Base-by-base conservation (phyloP, 2,113 vertebrate genomes). In the Hippocampus mohnikei region DNA sequence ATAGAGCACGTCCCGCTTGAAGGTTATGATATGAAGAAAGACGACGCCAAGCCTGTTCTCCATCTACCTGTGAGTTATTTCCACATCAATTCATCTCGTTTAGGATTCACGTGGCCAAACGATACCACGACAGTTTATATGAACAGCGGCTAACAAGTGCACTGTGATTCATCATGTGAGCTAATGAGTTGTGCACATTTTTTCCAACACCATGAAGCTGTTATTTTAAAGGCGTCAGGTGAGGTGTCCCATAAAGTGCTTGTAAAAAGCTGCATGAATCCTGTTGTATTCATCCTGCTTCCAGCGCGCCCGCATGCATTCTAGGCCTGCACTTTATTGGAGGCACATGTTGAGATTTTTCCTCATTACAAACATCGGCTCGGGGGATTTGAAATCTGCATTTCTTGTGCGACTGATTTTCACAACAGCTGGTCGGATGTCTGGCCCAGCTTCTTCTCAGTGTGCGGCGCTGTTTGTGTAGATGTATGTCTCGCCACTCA, bases 1-100 rank as follows among this genome's bases (percentile, higher is more conserved):
- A 96, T 98, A 33, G 95, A 96, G 55, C 92, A 92, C 8, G 71
- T 98, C 42, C 95, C 95, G 0, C 71, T 98, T 69, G 94, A 94
- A 1, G 94, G 94, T 37, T 91, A 87, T 33, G 86, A 67, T 11
- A 94, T 98, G 94, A 94, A 84, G 87, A 95, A 95, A 88, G 82
- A 71, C 0, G 81, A 92, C 13, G 94, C 95, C 81, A 96, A 94
- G 84, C 75, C 93, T 0, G 67, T 97, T 61, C 91, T 97, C 66
- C 93, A 97, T 18, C 81, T 95, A 41, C 94, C 95, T 42, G 96
- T 97, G 88, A 94, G 94, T 92, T 59, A 62, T 3, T n/a, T 69
- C 15, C 41, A 23, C 21, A 52, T 68, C 1, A 27, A 59, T n/a
- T 4, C 16, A 3, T 69, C 37, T 25, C 4, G 23, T 65, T 27